Conservation (phyloP, 2,888 invertebrate species). For the Watsonalla cultraria region DNA sequence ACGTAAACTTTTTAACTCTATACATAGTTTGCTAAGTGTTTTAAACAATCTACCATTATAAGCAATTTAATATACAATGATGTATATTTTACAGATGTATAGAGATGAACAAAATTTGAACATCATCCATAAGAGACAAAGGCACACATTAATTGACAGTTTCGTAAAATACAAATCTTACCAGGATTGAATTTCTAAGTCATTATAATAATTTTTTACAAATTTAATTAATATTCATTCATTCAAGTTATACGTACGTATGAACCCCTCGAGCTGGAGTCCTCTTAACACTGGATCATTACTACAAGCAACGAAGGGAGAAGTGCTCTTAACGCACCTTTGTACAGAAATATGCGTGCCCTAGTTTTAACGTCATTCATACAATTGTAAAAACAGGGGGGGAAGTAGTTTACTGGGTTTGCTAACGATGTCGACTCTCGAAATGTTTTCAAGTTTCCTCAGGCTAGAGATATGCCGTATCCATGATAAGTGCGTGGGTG, state of each 20-base stretch:
- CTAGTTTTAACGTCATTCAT: constrained; percentile 42
- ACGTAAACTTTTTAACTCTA: no score
- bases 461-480: background rate
- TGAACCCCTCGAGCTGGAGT: constrained; percentile 32
- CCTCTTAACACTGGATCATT: constrained; percentile 49
- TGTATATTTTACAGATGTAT: no score
- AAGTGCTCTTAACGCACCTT: constrained; percentile 40
- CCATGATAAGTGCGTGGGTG: background rate
- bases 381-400: constrained; percentile 33
- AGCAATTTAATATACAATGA: no score
- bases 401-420: constrained; percentile 35
- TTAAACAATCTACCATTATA: no score
- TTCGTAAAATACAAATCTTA: no score
- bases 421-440: constrained; percentile 39
- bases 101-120: no score
- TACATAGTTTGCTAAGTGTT: no score
- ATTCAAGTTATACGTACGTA: background rate
- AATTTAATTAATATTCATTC: no score
- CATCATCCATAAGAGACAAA: no score
- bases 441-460: constrained; percentile 5
- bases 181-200: no score
- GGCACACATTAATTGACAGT: no score
- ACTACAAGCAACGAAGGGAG: constrained; percentile 30
- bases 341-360: constrained; percentile 53
- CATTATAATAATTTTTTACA: no score